A percentile compares a stretch with the other conserved stretches of the same genome.
Conservation (phyloP, 2,797 vertebrate genomes). For the Spinibarbus caldwelli region DNA sequence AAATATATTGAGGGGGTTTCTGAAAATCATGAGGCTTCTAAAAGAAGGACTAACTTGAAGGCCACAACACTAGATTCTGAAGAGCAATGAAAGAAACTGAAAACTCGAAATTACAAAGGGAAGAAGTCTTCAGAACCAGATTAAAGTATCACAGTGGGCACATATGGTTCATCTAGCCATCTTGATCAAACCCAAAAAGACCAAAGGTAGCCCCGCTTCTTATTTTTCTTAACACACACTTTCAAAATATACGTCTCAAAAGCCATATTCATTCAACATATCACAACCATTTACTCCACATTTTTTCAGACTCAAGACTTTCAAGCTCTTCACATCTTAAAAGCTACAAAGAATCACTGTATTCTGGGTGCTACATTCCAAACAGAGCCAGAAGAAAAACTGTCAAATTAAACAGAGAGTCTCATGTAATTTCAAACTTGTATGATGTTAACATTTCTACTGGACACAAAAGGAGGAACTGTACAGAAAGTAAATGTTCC, state of each 20-base stretch:
- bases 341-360: not conserved
- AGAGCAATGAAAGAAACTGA: not conserved
- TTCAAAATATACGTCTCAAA: not conserved
- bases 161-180: not conserved
- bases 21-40: not conserved
- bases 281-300: not conserved
- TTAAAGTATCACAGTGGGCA: not conserved
- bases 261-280: not conserved
- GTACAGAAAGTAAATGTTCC: too few relatives aligned
- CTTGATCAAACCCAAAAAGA: conserved; percentile 6
- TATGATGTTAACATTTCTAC: not conserved
- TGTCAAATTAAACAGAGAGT: not conserved
- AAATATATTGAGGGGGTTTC: not conserved
- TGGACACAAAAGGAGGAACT: not conserved
- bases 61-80: not conserved
- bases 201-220: not conserved
- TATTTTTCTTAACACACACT: not conserved
- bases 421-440: not conserved
- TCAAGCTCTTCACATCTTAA: not conserved
- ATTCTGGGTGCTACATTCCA: not conserved
- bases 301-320: not conserved
- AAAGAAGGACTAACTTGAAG: not conserved
- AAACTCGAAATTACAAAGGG: not conserved
- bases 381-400: not conserved
- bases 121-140: not conserved